phyloP scores from a whole-genome alignment of 2,113 vertebrate species.

The Ifrita kowaldi region DNA sequence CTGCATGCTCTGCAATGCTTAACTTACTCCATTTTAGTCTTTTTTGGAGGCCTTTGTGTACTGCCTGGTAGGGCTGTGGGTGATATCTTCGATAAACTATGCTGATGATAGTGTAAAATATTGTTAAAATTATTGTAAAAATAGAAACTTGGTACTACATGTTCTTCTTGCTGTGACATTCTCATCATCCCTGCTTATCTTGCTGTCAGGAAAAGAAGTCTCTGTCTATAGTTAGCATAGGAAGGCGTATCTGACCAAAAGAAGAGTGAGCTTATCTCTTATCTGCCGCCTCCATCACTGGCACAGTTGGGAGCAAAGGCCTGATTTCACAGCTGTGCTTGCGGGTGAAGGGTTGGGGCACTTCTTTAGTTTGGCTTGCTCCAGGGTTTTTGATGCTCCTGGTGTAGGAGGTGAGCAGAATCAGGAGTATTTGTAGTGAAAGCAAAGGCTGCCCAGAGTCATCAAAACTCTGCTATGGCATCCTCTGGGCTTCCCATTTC shows the following conservation, averaged over 20 bases:
- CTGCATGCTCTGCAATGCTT: background rate
- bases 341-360: background rate
- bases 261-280: background rate
- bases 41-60: background rate
- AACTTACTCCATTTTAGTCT: background rate
- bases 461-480: background rate
- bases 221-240: background rate
- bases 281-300: background rate
- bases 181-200: background rate
- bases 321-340: background rate
- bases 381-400: background rate
- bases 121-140: background rate
- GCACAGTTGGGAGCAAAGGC: background rate
- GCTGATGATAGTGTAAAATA: background rate
- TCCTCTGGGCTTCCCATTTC: background rate
- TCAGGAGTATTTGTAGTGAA: background rate
- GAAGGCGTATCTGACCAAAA: background rate
- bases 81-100: background rate
- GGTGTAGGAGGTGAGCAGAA: background rate
- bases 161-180: conserved; percentile 13
- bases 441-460: background rate
- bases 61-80: background rate
- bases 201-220: conserved; percentile 6
- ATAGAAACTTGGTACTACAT: background rate
- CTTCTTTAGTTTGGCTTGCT: background rate